Evolutionary conservation across 2,113 vertebrate species (phyloP).

Genomic region (Sebastes schlegelii): DNA sequence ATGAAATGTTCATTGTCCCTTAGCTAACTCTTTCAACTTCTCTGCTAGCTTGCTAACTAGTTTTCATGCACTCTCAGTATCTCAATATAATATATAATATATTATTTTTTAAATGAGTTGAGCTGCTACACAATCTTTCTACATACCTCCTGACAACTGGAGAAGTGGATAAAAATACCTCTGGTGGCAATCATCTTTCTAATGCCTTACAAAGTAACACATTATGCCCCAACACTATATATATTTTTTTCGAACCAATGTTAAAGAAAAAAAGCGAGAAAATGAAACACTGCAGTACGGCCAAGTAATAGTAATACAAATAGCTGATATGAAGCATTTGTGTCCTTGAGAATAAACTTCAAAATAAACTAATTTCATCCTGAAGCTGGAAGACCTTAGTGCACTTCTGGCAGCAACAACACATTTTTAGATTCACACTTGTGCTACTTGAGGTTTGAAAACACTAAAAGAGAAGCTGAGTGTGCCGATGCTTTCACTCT

Average conservation of each 20-base stretch:
- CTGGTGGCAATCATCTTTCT: neutral
- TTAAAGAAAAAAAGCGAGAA: too few species aligned
- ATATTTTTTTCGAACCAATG: too few species aligned
- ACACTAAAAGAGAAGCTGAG: conserved; percentile 27
- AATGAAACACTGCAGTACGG: neutral
- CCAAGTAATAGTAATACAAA: neutral
- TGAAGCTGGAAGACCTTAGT: neutral
- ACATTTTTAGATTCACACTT: conserved; percentile 15
- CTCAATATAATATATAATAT: too few species aligned
- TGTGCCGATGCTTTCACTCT: conserved; percentile 26
- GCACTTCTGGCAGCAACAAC: conserved; percentile 3
- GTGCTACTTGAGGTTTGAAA: neutral
- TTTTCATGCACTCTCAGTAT: too few species aligned
- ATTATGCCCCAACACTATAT: neutral
- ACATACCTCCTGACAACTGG: too few species aligned
- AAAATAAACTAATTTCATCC: neutral
- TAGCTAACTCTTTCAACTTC: too few species aligned
- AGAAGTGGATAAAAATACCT: neutral
- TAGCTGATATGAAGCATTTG: neutral
- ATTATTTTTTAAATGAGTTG: neutral
- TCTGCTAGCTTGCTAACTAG: too few species aligned
- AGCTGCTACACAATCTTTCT: neutral
- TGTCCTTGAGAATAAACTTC: neutral
- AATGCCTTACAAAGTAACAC: neutral
- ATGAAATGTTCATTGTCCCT: too few species aligned